A percentile compares a stretch with the other conserved stretches of the same genome.
These are phyloP conservation scores for Tonatia bakeri DNA, from an alignment of 2,113 vertebrate species.

Conservation along the genomic window DNA sequence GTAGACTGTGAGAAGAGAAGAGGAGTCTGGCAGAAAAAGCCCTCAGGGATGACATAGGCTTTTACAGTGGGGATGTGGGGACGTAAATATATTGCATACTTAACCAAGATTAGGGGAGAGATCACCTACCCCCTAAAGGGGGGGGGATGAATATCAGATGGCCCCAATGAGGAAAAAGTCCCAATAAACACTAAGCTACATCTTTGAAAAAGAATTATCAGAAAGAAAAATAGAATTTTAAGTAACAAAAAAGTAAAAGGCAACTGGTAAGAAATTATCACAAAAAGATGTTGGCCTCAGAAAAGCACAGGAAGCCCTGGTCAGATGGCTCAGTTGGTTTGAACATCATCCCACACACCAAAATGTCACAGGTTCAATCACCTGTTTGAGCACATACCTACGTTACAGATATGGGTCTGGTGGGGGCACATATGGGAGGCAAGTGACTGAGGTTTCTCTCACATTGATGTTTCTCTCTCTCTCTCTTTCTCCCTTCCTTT, in stretches of 20 bases:
- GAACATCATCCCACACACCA: too few species aligned
- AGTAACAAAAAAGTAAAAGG: neutral
- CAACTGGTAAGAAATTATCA: neutral
- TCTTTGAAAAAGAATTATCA: neutral
- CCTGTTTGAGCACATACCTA: too few species aligned
- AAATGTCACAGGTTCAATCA: too few species aligned
- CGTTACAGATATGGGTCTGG: too few species aligned
- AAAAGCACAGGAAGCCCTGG: neutral
- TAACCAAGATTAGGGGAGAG: neutral
- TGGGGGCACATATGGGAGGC: too few species aligned
- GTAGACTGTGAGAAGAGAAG: neutral
- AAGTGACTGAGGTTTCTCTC: too few species aligned
- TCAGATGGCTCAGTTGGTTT: too few species aligned
- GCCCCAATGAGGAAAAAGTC: neutral
- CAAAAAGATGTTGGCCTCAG: neutral
- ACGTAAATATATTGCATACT: neutral
- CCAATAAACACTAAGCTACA: neutral
- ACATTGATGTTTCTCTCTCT: too few species aligned
- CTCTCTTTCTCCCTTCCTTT: too few species aligned
- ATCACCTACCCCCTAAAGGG: too few species aligned
- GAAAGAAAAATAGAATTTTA: neutral
- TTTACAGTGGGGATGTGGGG: neutral
- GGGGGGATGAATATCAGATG: too few species aligned
- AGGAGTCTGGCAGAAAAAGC: neutral
- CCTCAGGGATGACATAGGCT: neutral